phyloP scores from a whole-genome alignment of 2,113 vertebrate genomes.

The Nycticorax nycticorax region DNA sequence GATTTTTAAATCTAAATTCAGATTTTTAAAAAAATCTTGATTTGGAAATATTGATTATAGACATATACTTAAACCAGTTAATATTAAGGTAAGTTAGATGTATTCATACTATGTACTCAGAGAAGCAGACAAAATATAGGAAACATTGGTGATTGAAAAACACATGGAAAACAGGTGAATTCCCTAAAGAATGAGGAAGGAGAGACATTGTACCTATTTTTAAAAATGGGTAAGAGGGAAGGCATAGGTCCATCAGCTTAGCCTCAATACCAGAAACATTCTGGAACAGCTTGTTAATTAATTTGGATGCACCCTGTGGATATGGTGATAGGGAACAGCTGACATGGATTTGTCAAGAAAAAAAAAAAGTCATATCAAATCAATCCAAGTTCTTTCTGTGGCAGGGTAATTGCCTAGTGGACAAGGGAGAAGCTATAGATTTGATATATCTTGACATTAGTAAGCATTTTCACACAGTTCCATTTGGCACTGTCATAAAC shows the following conservation, averaged over 20 bases:
- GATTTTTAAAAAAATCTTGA: not conserved
- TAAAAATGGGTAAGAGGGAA: not conserved
- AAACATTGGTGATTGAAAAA: not conserved
- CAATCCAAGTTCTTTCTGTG: slow-evolving; percentile 24
- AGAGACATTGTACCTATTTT: not conserved
- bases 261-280: slow-evolving; percentile 7
- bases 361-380: slow-evolving; percentile 42
- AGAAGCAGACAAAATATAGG: not conserved
- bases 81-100: not conserved
- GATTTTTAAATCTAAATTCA: not conserved
- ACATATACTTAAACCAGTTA: not conserved
- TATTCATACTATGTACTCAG: not conserved
- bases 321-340: slow-evolving; percentile 28
- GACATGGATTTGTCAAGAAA: slow-evolving; percentile 41
- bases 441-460: slow-evolving; percentile 48
- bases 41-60: not conserved
- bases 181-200: not conserved
- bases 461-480: slow-evolving; percentile 30
- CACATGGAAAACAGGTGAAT: not conserved
- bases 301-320: not conserved
- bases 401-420: slow-evolving; percentile 35
- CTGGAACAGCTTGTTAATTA: slow-evolving; percentile 55
- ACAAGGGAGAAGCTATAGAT: slow-evolving; percentile 20
- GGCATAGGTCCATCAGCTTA: not conserved
- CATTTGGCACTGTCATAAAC: slow-evolving; percentile 32